Evolutionary conservation across 2,888 invertebrate genomes (phyloP), one percentile per base, ranked within the genome.

Genomic region (Drosophila cracens): DNA sequence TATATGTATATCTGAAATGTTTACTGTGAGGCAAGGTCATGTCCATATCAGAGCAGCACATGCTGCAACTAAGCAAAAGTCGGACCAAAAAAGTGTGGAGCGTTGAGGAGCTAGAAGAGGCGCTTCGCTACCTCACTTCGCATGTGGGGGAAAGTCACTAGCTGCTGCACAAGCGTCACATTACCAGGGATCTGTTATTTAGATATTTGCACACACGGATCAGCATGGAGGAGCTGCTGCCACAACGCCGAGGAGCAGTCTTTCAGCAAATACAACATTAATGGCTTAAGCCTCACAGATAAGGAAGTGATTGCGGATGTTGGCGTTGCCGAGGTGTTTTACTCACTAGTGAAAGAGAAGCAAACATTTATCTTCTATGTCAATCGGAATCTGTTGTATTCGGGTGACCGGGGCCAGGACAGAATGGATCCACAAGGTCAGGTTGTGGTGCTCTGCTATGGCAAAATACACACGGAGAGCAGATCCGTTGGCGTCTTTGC

Each of bases 401-500:
- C 94, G n/a, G 96, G 96, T 7, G 93, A 95, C 1, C 93, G 94
- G 80, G 95, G 95, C 6, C 93, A 8, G 38, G 38, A 94, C 95
- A 1, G 94, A 72, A 93, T 94, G 74, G 94, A 95, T 89, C 93
- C 94, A 0, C 95, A 96, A 88, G 96, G 96, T 1, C 91, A 95
- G 51, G 94, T 95, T 1, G 86, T 95, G 56, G 94, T 96, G 10
- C 86, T 95, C 53, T 94, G 94, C 1, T 95, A 96, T 92, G 96
- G 96, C 25, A 95, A 95, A 0, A 87, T 96, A 38, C 96, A 96
- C 87, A 92, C 93, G 18, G 81, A 92, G 6, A 91, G 92, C 34
- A 94, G 94, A 76, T 70, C 71, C 18, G 94, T 95, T 1, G 96
- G 96, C 2, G 92, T 95, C 36, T 96, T 96, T 90, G 95, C 96